Percentiles rank a stretch among this genome's conserved stretches.
Evolutionary conservation across 1,140 invertebrate genomes (phyloP).

Genomic region (Tetragnatha versicolor): DNA sequence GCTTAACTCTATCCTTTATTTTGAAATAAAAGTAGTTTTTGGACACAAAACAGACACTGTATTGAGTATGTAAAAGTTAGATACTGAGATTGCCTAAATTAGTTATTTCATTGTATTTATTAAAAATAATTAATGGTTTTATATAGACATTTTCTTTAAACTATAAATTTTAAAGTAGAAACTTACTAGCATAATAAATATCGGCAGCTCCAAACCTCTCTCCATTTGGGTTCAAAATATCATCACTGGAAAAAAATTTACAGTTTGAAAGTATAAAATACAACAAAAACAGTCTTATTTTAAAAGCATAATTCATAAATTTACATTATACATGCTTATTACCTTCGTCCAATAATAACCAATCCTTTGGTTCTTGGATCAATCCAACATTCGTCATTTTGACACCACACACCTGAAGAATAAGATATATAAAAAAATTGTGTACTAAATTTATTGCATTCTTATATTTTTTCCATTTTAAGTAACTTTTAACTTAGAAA

Average conservation of each 20-base stretch:
- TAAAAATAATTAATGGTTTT: background rate
- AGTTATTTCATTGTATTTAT: no score
- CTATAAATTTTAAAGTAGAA: background rate
- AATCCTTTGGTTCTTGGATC: slow-evolving; percentile 69
- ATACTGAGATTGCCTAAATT: no score
- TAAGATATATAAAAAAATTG: background rate
- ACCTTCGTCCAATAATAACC: slow-evolving; percentile 69
- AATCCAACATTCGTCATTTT: slow-evolving; percentile 70
- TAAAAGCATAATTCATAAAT: background rate
- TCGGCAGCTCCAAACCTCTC: slow-evolving; percentile 72
- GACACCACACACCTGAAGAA: slow-evolving; percentile 67
- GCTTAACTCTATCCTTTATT: no score
- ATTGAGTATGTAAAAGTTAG: no score
- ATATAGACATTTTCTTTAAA: background rate
- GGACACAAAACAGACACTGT: background rate
- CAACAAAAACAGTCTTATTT: background rate
- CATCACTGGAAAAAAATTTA: slow-evolving; percentile 63
- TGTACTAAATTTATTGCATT: no score
- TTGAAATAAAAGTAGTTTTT: no score
- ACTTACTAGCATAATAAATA: slow-evolving; percentile 70
- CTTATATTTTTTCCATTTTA: no score
- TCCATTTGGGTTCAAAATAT: slow-evolving; percentile 71
- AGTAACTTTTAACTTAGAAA: no score
- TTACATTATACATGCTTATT: background rate
- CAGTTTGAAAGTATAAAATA: background rate